Evolutionary conservation across 2,797 vertebrate genomes (phyloP), one percentile per base, ranked within the genome.

Genomic region (Columba guinea): DNA sequence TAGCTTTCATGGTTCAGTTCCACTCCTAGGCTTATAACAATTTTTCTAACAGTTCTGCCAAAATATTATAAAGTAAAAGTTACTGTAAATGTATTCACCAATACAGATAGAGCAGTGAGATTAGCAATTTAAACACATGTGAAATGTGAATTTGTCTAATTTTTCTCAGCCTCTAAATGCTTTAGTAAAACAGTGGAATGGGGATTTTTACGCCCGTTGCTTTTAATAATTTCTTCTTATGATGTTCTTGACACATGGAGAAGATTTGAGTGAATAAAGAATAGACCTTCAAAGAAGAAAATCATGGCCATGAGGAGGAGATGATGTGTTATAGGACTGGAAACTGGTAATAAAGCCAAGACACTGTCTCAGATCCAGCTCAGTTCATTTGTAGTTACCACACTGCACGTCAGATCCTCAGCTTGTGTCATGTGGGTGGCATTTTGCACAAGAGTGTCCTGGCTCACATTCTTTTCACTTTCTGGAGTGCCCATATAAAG

Each of bases 1-100:
- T 94, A 89, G 90, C 52, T 95, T 96, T 97, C 95, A 96, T 96
- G 93, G 76, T 86, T 97, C 89, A 94, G 90, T 96, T 97, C 78
- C 74, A 93, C 84, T 97, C 91, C 81, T 84, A 80, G 77, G 24
- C 55, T 95, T 84, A 74, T 65, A 90, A 92, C 69, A 96, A 96
- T 96, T 97, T 97, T 97, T 97, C 90, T 94, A 95, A 96, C 59
- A 95, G 94, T 73, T 71, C 89, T 93, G 93, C 80, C 82, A 96
- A 94, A 97, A 97, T 86, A 90, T 90, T 87, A 92, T 34, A 85
- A 79, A 94, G 60, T 89, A 87, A 91, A 75, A 82, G 67, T 89
- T 92, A 34, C 74, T 79, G 59, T 70, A 95, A 92, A 90, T 85
- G 52, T 69, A 95, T 95, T 95, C 96, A 89, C 86, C 94, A 96